Percentiles rank a stretch among this genome's conserved stretches.
phyloP scores from a whole-genome alignment of 2,113 vertebrate genomes.

The Coracopsis vasa region DNA sequence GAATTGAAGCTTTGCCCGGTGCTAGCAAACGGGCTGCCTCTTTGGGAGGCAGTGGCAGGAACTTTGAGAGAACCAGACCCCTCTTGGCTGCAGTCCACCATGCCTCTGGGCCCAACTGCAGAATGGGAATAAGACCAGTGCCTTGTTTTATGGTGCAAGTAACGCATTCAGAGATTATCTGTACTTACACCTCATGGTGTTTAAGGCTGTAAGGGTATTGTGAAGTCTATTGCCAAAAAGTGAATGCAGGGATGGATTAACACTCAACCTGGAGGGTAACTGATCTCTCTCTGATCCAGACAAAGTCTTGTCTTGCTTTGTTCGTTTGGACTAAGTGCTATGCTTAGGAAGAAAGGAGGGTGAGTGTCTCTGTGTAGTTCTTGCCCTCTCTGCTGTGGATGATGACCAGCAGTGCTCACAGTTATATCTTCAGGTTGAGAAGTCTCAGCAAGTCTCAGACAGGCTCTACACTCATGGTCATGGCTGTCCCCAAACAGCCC shows the following conservation, averaged over 20 bases:
- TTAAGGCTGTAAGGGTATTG: neutral
- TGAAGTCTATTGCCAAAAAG: neutral
- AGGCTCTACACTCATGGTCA: neutral
- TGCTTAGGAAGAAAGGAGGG: neutral
- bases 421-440: neutral
- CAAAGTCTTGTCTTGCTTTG: neutral
- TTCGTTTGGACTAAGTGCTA: neutral
- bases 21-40: neutral
- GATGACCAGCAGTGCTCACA: neutral
- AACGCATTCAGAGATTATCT: conserved; percentile 22
- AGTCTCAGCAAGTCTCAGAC: neutral
- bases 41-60: neutral
- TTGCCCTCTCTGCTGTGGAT: neutral
- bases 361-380: neutral
- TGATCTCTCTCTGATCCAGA: neutral
- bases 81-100: neutral
- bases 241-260: neutral
- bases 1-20: neutral
- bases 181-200: neutral
- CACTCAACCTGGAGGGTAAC: neutral
- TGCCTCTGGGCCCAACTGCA: neutral
- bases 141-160: neutral
- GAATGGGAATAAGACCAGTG: neutral
- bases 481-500: neutral
- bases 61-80: neutral